These are phyloP conservation scores for Pemphredon lugubris DNA, from an alignment of 2,888 invertebrate species.

Conservation along the genomic window DNA sequence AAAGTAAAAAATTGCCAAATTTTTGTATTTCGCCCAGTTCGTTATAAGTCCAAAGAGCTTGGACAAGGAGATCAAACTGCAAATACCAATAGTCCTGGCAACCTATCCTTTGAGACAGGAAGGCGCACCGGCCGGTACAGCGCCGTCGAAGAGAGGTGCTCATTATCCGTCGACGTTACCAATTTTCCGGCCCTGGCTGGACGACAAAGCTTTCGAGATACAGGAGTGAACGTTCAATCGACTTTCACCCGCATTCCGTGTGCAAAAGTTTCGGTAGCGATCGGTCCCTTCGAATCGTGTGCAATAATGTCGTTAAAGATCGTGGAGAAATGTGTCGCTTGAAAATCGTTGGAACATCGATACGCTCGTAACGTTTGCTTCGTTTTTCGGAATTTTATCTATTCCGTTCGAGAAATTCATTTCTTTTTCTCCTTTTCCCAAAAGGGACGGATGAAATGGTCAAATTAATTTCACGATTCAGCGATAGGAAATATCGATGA, in stretches of 20 bases:
- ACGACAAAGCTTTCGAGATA: conserved; percentile 85
- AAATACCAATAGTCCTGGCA: conserved; percentile 94
- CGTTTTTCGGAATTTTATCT: conserved; percentile 2
- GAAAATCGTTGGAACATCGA: conserved; percentile 2
- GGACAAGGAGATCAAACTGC: conserved; percentile 95
- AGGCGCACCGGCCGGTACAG: conserved; percentile 85
- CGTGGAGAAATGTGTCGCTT: not conserved
- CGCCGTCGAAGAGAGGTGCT: conserved; percentile 89
- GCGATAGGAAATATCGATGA: not conserved
- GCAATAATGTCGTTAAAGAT: not conserved
- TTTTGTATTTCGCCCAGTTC: no score
- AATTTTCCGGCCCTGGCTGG: conserved; percentile 94
- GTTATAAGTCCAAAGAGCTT: conserved; percentile 95
- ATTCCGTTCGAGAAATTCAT: not conserved
- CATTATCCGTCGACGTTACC: conserved; percentile 96
- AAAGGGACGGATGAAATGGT: no score
- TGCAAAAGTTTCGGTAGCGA: not conserved
- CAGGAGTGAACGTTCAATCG: conserved; percentile 71
- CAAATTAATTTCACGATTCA: not conserved
- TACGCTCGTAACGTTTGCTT: conserved; percentile 43
- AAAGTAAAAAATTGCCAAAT: no score
- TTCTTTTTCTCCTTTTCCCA: no score
- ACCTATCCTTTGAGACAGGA: conserved; percentile 92
- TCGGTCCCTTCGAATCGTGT: not conserved
- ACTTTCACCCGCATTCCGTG: conserved; percentile 25